Conservation (phyloP, 2,888 invertebrate genomes). For the Philereme vetulata region DNA sequence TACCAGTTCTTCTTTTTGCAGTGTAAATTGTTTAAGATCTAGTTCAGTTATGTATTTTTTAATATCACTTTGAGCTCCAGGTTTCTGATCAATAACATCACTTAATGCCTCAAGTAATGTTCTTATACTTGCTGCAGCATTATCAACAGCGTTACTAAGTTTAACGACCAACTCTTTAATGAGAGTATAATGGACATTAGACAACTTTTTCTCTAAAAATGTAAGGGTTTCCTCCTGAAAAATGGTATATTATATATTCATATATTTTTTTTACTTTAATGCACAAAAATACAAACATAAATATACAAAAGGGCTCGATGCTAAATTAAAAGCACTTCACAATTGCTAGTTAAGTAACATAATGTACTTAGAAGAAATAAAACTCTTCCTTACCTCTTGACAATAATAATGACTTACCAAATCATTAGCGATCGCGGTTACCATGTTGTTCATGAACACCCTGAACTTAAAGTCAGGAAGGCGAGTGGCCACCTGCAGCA, state of each 20-base stretch:
- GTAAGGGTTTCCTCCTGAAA: no score
- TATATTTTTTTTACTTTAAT: no score
- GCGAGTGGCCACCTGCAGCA: slow-evolving; percentile 84
- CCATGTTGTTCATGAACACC: slow-evolving; percentile 87
- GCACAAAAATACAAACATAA: no score
- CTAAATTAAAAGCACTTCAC: no score
- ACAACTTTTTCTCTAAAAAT: no score
- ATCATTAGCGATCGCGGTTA: slow-evolving; percentile 83
- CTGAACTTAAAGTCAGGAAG: slow-evolving; percentile 88
- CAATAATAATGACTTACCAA: slow-evolving; percentile 84
- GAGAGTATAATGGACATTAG: no score
- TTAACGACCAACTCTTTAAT: slow-evolving; percentile 52
- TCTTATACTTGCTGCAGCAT: slow-evolving; percentile 49
- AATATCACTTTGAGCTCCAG: slow-evolving; percentile 35
- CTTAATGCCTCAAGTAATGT: slow-evolving; percentile 58
- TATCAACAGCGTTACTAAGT: slow-evolving; percentile 51
- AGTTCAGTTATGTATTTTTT: slow-evolving; percentile 55
- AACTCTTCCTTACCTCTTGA: no score
- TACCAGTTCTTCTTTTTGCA: slow-evolving; percentile 68
- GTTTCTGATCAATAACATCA: slow-evolving; percentile 37
- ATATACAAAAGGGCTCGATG: no score
- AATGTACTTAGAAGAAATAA: no score
- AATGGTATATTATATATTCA: no score
- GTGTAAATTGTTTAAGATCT: slow-evolving; percentile 56
- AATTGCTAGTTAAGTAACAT: no score